phyloP scores from a whole-genome alignment of 2,888 invertebrate species.

The Metellina segmentata region DNA sequence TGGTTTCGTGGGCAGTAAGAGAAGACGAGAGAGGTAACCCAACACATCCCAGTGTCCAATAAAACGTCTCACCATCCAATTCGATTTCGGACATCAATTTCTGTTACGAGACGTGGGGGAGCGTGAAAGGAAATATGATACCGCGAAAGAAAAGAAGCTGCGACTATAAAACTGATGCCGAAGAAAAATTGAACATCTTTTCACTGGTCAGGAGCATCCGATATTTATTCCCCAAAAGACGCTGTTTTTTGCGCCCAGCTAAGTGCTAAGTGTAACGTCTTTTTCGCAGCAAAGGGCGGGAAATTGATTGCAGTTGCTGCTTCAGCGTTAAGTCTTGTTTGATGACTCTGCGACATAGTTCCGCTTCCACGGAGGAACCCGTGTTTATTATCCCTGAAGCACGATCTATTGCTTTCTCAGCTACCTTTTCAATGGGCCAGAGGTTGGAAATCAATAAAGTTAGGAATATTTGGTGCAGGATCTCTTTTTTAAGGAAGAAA shows the following conservation, averaged over 20 bases:
- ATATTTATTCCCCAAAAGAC: background rate
- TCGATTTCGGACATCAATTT: conserved; percentile 6
- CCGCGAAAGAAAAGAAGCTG: background rate
- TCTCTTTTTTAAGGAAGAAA: too few relatives aligned
- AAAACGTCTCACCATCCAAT: background rate
- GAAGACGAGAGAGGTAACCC: too few relatives aligned
- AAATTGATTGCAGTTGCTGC: conserved; percentile 46
- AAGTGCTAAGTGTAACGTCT: conserved; percentile 12
- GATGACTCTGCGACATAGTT: conserved; percentile 34
- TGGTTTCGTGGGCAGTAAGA: too few relatives aligned
- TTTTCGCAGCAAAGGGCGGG: conserved; percentile 13
- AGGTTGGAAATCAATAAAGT: background rate
- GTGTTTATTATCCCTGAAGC: conserved; percentile 43
- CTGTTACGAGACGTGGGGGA: background rate
- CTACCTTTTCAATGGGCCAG: background rate
- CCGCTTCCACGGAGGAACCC: background rate
- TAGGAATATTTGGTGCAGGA: background rate
- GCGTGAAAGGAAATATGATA: background rate
- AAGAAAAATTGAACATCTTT: conserved; percentile 7
- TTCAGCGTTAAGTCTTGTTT: conserved; percentile 53
- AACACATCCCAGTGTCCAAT: too few relatives aligned
- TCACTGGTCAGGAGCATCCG: background rate
- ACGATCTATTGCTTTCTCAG: conserved; percentile 15
- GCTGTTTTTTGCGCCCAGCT: background rate
- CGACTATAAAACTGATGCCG: background rate